Percentiles rank a stretch among this genome's conserved stretches.
phyloP scores from a whole-genome alignment of 2,888 invertebrate species.

The Tanypteryx hageni region DNA sequence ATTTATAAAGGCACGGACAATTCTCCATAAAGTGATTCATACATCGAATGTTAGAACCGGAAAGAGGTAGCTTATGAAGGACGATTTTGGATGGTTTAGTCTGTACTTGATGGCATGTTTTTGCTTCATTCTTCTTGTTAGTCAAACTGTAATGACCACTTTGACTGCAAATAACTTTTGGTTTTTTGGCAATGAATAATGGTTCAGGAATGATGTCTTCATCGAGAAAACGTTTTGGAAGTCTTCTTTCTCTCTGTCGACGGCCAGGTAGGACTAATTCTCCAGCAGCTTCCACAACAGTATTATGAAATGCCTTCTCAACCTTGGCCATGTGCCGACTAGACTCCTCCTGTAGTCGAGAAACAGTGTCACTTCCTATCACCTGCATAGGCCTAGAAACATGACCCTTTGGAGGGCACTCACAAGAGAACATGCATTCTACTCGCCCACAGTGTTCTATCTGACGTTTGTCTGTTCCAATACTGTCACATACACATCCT shows the following conservation, averaged over 20 bases:
- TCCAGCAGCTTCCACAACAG: conserved; percentile 81
- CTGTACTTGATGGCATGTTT: background rate
- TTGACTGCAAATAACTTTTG: background rate
- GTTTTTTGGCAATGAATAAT: background rate
- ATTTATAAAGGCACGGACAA: background rate
- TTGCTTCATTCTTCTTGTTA: background rate
- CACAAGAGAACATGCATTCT: conserved; percentile 81
- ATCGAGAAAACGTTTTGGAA: conserved; percentile 52
- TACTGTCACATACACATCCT: conserved; percentile 83
- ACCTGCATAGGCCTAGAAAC: conserved; percentile 67
- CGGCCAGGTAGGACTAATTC: conserved; percentile 76
- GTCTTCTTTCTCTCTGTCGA: conserved; percentile 42
- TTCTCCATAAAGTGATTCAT: background rate
- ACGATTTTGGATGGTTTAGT: conserved; percentile 2
- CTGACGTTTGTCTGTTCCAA: conserved; percentile 65
- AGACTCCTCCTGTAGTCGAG: conserved; percentile 77
- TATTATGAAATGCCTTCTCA: conserved; percentile 85
- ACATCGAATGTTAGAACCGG: conserved; percentile 21
- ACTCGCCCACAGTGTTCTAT: conserved; percentile 80
- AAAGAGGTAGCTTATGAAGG: background rate
- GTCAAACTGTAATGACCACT: background rate
- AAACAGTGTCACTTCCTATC: conserved; percentile 71
- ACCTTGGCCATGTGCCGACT: conserved; percentile 81
- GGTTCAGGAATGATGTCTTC: conserved; percentile 23
- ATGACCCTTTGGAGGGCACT: conserved; percentile 73